These are phyloP conservation scores for Amorpha juglandis DNA, from an alignment of 2,888 invertebrate genomes.

Conservation along the genomic window DNA sequence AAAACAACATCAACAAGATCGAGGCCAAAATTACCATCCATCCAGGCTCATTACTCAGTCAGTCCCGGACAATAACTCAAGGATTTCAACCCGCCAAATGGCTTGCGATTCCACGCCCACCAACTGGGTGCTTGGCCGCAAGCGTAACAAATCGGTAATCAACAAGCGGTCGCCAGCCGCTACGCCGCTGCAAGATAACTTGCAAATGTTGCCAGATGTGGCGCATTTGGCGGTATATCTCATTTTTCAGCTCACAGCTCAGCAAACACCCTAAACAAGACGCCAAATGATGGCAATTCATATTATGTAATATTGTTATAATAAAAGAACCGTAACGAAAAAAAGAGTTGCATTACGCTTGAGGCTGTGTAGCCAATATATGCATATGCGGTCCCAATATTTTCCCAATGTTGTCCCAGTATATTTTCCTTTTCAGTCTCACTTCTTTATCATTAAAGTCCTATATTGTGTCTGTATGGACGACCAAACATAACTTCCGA, in stretches of 20 bases:
- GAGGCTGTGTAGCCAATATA: no score
- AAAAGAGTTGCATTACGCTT: no score
- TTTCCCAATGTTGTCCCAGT: no score
- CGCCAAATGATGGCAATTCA: no score
- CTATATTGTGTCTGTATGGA: no score
- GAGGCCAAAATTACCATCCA: conserved; percentile 8
- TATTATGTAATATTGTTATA: no score
- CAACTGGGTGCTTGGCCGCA: background rate
- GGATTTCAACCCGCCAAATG: conserved; percentile 10
- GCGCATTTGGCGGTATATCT: background rate
- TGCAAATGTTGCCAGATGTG: background rate
- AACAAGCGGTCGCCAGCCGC: background rate
- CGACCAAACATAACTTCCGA: no score
- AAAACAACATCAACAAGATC: background rate
- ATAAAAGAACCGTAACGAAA: no score
- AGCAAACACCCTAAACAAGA: background rate
- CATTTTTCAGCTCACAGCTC: background rate
- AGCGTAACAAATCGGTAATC: conserved; percentile 15
- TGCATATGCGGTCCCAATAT: no score
- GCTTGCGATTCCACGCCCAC: conserved; percentile 16
- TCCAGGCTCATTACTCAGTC: conserved; percentile 18
- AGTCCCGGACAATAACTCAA: conserved; percentile 5
- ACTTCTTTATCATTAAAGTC: no score
- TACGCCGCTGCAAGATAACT: background rate
- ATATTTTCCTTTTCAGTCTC: no score